A percentile compares a stretch with the other conserved stretches of the same genome.
Evolutionary conservation across 2,888 invertebrate genomes (phyloP).

Genomic region (Meliscaeva auricollis): DNA sequence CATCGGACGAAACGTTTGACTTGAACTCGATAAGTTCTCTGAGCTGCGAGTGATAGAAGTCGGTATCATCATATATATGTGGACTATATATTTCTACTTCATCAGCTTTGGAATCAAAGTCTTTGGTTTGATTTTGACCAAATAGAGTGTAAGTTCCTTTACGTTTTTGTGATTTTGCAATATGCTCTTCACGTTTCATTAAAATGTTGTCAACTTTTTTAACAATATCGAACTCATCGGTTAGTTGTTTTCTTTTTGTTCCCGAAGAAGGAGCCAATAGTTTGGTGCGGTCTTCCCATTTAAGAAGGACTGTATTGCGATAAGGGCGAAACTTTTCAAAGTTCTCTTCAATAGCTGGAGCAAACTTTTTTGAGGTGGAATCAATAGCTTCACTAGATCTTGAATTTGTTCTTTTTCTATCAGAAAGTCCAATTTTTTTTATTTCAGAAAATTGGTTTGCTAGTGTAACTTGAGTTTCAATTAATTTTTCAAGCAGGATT

Average conservation of each 20-base stretch:
- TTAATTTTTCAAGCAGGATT: conserved; percentile 87
- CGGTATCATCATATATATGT: conserved; percentile 98
- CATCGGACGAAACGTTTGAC: conserved; percentile 92
- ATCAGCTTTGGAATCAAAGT: conserved; percentile 81
- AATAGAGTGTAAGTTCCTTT: conserved; percentile 90
- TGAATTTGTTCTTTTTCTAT: conserved; percentile 77
- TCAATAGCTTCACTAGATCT: conserved; percentile 48
- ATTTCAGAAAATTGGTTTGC: conserved; percentile 89
- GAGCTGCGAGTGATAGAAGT: conserved; percentile 97
- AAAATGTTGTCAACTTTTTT: conserved; percentile 94
- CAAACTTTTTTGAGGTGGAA: conserved; percentile 80
- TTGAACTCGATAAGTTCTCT: conserved; percentile 97
- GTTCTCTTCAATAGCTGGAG: conserved; percentile 85
- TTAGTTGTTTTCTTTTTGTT: conserved; percentile 85
- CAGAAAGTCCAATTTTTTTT: conserved; percentile 80
- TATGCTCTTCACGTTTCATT: conserved; percentile 90
- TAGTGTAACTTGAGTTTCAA: conserved; percentile 86
- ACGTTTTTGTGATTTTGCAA: conserved; percentile 92
- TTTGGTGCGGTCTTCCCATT: conserved; percentile 97
- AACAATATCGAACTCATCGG: conserved; percentile 85
- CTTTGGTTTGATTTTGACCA: conserved; percentile 81
- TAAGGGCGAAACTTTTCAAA: conserved; percentile 88
- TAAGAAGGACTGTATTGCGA: conserved; percentile 93
- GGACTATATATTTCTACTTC: conserved; percentile 87
- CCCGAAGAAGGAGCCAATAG: conserved; percentile 87